These are phyloP conservation scores for Drosophila suboccidentalis DNA, from an alignment of 2,888 invertebrate genomes.

Conservation along the genomic window DNA sequence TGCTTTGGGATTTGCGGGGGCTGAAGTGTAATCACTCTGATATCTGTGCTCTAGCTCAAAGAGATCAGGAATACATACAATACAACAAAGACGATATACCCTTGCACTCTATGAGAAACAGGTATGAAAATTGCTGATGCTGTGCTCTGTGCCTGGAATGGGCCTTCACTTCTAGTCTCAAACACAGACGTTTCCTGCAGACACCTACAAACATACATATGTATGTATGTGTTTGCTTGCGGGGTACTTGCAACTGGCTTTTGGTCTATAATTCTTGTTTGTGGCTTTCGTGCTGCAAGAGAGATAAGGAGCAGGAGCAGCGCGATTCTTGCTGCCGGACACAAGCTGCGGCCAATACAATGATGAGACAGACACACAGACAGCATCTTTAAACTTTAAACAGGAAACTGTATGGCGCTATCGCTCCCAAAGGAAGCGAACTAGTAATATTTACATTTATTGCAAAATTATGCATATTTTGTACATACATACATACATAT, in stretches of 20 bases:
- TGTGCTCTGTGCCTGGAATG: slow-evolving; percentile 36
- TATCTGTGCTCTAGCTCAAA: too few relatives aligned
- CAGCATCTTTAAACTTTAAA: slow-evolving; percentile 55
- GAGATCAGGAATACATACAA: too few relatives aligned
- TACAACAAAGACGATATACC: too few relatives aligned
- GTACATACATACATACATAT: slow-evolving; percentile 5
- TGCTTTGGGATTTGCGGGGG: too few relatives aligned
- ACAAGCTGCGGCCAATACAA: slow-evolving; percentile 29
- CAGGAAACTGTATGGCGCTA: slow-evolving; percentile 77
- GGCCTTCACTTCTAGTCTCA: slow-evolving; percentile 66
- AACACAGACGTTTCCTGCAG: slow-evolving; percentile 50
- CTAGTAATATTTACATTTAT: slow-evolving; percentile 64
- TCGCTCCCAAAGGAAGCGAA: slow-evolving; percentile 73
- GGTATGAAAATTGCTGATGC: slow-evolving; percentile 55
- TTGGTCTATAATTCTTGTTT: slow-evolving; percentile 80
- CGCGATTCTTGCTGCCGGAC: slow-evolving; percentile 31
- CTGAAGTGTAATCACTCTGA: too few relatives aligned
- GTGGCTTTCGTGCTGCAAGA: slow-evolving; percentile 70
- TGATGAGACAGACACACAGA: background rate
- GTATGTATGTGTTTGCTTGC: slow-evolving; percentile 26
- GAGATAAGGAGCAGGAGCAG: slow-evolving; percentile 72
- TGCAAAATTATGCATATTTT: slow-evolving; percentile 65
- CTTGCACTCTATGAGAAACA: too few relatives aligned
- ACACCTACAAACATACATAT: slow-evolving; percentile 33
- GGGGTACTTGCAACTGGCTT: slow-evolving; percentile 73